Evolutionary conservation across 2,113 vertebrate species (phyloP), one percentile per base, ranked within the genome.

Genomic region (Uria lomvia): DNA sequence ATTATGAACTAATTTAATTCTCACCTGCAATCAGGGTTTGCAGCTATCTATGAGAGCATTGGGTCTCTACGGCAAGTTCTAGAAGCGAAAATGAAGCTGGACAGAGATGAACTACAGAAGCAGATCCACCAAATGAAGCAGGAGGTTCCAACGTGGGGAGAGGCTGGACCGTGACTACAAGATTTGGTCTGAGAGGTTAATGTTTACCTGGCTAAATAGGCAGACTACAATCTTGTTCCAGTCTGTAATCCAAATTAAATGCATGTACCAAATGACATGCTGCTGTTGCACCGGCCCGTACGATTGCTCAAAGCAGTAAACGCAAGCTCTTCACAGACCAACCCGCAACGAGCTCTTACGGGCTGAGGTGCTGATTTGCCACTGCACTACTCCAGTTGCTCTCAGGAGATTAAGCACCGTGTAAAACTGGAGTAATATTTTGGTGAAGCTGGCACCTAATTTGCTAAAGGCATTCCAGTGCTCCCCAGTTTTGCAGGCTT

Each of bases 21-120:
- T 93, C 88, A 47, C 65, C 75, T 90, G 42, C 70, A 50, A 87
- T 65, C 90, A 98, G 98, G 98, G 50, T 98, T 98, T 96, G 95
- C 98, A 38, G 98, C 98, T 52, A 98, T 98, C 95, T 98, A 98
- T 52, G 98, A 98, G 87, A 98, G 98, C 96, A 98, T 98, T 81
- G 98, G 98, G 36, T 98, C 98, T 65, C 97, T 98, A 80, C 97
- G 97, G 80, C 98, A 98, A 97, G 97, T 98, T 75, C 98, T 98
- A 3, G 98, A 98, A 94, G 97, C 97, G 1, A 98, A 98, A 97
- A 98, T 98, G 97, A 98, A 98, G 90, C 94, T 98, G 91, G 98
- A 98, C 94, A 98, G 94, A 95, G 98, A 98, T 12, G 98, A 98
- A 36, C 95, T 98, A 4, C 98, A 98, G 97, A 98, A 98, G 92